phyloP scores from a whole-genome alignment of 2,888 invertebrate genomes.

The Leptopilina myrica region DNA sequence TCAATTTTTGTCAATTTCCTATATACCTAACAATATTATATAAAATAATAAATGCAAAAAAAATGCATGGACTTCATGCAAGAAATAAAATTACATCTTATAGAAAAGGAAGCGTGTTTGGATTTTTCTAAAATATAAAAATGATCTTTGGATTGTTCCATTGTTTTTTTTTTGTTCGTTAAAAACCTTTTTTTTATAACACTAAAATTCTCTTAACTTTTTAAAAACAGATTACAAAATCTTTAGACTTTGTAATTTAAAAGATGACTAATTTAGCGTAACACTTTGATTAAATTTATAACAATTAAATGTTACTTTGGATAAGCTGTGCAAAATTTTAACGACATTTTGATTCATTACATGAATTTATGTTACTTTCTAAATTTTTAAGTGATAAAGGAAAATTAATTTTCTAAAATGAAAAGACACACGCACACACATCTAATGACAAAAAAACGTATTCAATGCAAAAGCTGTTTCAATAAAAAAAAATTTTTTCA shows the following conservation, averaged over 20 bases:
- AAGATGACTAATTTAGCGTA: background rate
- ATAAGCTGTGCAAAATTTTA: slow-evolving; percentile 9
- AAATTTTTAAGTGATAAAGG: background rate
- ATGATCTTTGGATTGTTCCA: slow-evolving; percentile 42
- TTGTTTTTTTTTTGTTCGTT: slow-evolving; percentile 30
- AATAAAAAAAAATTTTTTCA: background rate
- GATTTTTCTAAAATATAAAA: slow-evolving; percentile 19
- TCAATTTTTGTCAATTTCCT: slow-evolving; percentile 11
- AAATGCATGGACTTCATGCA: slow-evolving; percentile 22
- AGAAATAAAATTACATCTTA: slow-evolving; percentile 24
- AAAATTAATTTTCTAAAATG: background rate
- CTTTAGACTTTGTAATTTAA: background rate
- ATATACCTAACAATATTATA: background rate
- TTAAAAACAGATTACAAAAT: slow-evolving; percentile 27
- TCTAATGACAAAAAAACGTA: background rate
- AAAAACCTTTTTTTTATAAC: background rate
- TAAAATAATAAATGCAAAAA: slow-evolving; percentile 23
- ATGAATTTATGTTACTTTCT: slow-evolving; percentile 1
- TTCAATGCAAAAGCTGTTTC: background rate
- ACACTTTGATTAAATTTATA: slow-evolving; percentile 19
- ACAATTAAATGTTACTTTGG: slow-evolving; percentile 6
- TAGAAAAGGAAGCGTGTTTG: slow-evolving; percentile 39
- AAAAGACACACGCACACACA: background rate
- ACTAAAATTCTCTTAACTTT: slow-evolving; percentile 33
- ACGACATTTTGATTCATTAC: slow-evolving; percentile 4